Conservation (phyloP, 2,113 vertebrate species). For the Spermophilus dauricus region DNA sequence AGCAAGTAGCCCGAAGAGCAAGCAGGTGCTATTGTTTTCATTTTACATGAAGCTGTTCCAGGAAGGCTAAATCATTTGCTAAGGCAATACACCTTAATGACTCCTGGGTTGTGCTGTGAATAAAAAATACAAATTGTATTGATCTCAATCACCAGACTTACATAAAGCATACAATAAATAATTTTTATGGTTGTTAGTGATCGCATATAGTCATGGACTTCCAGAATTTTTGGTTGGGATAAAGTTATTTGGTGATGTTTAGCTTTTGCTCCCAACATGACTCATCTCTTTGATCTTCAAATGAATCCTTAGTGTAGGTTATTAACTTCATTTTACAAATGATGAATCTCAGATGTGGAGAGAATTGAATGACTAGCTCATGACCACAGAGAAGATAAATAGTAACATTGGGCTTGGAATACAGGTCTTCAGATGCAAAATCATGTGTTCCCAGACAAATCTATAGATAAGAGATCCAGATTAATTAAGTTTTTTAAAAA, state of each 20-base stretch:
- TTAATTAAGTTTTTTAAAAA: background rate
- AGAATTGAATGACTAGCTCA: background rate
- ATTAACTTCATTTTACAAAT: background rate
- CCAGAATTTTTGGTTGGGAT: background rate
- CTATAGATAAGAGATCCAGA: background rate
- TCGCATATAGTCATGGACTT: background rate
- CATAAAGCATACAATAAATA: background rate
- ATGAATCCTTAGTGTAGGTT: background rate
- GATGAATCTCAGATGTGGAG: background rate
- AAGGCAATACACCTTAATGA: background rate
- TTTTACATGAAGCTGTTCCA: background rate
- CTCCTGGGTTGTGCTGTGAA: background rate
- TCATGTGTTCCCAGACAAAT: background rate
- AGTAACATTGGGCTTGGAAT: background rate
- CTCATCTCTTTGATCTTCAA: conserved; percentile 37
- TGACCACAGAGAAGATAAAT: background rate
- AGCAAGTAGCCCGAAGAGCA: background rate
- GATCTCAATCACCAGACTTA: background rate
- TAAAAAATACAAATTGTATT: background rate
- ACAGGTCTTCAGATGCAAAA: background rate
- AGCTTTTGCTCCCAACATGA: background rate
- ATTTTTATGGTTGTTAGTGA: background rate
- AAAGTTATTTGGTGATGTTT: background rate
- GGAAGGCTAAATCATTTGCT: background rate
- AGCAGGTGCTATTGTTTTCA: background rate